Conservation (phyloP, 1,140 invertebrate genomes). For the Neodiprion pinetum region DNA sequence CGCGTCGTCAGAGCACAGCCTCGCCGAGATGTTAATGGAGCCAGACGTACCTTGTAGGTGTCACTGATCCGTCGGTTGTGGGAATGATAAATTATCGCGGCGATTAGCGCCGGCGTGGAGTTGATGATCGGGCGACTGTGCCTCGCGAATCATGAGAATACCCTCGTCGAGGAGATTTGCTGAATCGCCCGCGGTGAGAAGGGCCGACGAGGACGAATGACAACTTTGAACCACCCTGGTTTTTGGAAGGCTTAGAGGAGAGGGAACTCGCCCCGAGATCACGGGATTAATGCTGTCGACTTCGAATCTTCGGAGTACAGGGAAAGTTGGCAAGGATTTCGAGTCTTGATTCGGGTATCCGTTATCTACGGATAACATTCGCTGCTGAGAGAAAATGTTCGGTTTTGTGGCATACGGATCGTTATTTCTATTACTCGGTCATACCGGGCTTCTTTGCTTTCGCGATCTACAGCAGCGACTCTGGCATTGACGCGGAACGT, state of each 20-base stretch:
- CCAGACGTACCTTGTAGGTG: background rate
- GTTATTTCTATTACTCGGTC: background rate
- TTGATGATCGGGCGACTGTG: too few species aligned
- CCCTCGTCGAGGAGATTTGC: too few species aligned
- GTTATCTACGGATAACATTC: background rate
- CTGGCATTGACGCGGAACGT: too few species aligned
- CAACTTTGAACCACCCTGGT: too few species aligned
- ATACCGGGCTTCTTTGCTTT: background rate
- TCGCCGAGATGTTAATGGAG: background rate
- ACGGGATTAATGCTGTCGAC: conserved; percentile 4
- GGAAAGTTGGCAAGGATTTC: background rate
- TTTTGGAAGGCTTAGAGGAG: too few species aligned
- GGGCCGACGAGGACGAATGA: too few species aligned
- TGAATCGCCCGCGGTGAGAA: too few species aligned
- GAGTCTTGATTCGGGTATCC: background rate
- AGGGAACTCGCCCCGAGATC: background rate
- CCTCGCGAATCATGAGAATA: too few species aligned
- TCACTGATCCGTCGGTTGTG: too few species aligned
- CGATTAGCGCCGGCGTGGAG: too few species aligned
- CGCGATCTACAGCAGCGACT: too few species aligned
- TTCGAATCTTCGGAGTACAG: background rate
- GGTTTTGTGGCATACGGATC: background rate
- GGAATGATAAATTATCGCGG: too few species aligned
- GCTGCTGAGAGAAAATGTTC: background rate
- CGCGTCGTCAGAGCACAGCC: background rate